Conservation (phyloP, 2,888 invertebrate genomes). For the Leptinotarsa haldemani region DNA sequence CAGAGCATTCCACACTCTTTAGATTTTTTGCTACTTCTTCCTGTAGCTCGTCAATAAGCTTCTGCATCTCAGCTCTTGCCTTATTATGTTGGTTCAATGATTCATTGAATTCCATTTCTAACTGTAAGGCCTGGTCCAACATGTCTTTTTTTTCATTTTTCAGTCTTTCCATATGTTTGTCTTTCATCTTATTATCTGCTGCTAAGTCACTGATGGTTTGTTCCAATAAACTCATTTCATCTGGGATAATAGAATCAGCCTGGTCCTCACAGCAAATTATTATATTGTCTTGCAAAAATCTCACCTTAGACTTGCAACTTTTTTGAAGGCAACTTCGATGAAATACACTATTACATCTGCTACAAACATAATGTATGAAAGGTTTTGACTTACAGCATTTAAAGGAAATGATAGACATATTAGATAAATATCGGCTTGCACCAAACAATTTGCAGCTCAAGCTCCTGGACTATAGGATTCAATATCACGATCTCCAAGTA, state of each 20-base stretch:
- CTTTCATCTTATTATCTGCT: neutral
- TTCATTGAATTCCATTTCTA: conserved; percentile 11
- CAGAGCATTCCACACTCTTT: conserved; percentile 15
- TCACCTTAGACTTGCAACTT: neutral
- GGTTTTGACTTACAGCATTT: conserved; percentile 13
- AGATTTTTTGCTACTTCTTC: neutral
- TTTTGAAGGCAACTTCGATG: conserved; percentile 10
- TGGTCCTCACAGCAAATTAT: conserved; percentile 22
- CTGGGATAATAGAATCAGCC: conserved; percentile 18
- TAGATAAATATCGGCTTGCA: conserved; percentile 7
- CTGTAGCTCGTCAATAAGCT: no score
- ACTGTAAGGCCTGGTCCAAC: conserved; percentile 17
- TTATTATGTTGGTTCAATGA: neutral
- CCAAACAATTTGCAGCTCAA: neutral
- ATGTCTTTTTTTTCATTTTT: conserved; percentile 1
- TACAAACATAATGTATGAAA: no score
- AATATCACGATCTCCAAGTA: no score
- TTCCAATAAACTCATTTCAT: conserved; percentile 23
- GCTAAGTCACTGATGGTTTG: conserved; percentile 13
- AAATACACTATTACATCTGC: neutral
- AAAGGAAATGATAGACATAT: neutral
- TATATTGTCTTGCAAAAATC: conserved; percentile 13
- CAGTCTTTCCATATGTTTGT: no score
- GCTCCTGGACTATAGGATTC: no score
- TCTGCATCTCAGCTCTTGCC: conserved; percentile 24